Evolutionary conservation across 64 coral and sea anemone species (phyloP).

Genomic region (Actinia equina): DNA sequence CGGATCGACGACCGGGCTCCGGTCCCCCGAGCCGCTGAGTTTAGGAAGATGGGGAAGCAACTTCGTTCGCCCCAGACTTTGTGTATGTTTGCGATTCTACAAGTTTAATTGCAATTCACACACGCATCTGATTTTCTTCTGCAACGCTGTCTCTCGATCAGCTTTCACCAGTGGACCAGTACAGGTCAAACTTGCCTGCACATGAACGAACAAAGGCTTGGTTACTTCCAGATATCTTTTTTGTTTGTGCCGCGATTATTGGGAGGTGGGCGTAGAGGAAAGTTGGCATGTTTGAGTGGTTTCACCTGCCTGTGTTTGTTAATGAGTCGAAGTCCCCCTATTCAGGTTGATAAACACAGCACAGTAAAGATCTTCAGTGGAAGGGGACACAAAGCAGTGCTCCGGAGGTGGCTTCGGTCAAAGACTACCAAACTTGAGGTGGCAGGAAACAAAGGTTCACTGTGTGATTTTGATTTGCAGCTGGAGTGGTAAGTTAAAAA

Average conservation of each 20-base stretch:
- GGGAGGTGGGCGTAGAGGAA: slow-evolving; percentile 26
- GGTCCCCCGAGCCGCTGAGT: too few relatives aligned
- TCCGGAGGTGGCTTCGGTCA: neutral
- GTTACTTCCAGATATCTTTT: too few relatives aligned
- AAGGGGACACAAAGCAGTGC: neutral
- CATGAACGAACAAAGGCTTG: slow-evolving; percentile 17
- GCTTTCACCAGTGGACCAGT: neutral
- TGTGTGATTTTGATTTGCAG: neutral
- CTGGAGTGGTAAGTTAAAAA: slow-evolving; percentile 4
- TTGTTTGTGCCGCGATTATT: too few relatives aligned
- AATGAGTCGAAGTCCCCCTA: too few relatives aligned
- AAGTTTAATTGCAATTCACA: too few relatives aligned
- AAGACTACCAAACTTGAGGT: neutral
- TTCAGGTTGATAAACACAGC: too few relatives aligned
- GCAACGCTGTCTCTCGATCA: neutral
- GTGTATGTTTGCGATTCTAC: too few relatives aligned
- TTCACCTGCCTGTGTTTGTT: slow-evolving; percentile 21
- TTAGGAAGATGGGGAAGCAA: too few relatives aligned
- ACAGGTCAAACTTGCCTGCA: neutral
- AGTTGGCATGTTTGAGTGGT: neutral
- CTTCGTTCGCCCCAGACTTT: too few relatives aligned
- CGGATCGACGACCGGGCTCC: too few relatives aligned
- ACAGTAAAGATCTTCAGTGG: slow-evolving; percentile 18
- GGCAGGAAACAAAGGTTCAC: slow-evolving; percentile 19
- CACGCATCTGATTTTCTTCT: slow-evolving; percentile 33